Conservation (phyloP, 2,113 vertebrate genomes). For the Lagopus leucura region DNA sequence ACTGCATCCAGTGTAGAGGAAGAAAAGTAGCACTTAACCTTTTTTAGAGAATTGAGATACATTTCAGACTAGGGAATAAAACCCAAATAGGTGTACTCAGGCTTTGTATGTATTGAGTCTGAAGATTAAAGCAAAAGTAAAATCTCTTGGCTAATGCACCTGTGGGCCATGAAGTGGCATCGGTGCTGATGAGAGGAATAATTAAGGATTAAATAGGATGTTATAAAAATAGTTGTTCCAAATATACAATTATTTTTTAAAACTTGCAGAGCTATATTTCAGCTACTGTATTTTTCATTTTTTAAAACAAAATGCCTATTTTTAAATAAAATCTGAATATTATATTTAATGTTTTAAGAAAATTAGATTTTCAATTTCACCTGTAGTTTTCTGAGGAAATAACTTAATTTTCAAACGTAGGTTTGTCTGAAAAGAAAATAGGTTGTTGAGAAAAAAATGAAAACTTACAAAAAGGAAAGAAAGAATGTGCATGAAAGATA, state of each 20-base stretch:
- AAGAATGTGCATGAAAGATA: neutral
- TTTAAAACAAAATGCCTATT: neutral
- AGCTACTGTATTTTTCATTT: fast-evolving
- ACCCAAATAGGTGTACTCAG: neutral
- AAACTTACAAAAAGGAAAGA: neutral
- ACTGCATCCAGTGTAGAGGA: slow-evolving; percentile 43
- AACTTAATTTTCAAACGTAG: neutral
- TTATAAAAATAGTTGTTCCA: neutral
- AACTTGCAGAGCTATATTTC: neutral
- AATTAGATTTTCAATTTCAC: neutral
- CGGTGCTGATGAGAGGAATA: neutral
- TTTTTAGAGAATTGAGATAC: neutral
- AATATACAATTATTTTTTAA: neutral
- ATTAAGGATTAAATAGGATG: neutral
- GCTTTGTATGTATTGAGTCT: neutral
- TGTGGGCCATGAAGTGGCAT: neutral
- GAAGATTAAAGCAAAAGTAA: neutral
- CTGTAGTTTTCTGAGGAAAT: neutral
- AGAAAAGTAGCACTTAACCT: slow-evolving; percentile 52
- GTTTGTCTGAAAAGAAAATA: neutral
- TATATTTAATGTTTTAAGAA: neutral
- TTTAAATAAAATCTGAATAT: neutral
- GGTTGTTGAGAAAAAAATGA: neutral
- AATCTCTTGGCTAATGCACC: neutral
- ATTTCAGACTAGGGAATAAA: slow-evolving; percentile 7